Percentiles rank a stretch among this genome's conserved stretches.
Conservation (phyloP, 2,113 vertebrate species). For the Dicrurus megarhynchus region DNA sequence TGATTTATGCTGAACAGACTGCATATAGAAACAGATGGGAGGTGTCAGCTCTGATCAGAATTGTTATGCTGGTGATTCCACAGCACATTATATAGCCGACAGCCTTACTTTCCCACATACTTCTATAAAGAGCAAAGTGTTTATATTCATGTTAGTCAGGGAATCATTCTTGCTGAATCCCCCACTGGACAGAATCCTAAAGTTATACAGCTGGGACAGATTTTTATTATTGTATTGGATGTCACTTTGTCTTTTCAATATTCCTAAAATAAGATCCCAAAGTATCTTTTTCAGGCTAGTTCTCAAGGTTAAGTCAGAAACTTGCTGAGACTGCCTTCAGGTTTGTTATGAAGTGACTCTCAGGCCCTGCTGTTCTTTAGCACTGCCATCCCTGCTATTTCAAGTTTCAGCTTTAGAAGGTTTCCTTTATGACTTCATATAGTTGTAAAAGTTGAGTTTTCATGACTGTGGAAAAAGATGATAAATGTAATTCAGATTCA, state of each 20-base stretch:
- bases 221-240: neutral
- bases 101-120: conserved; percentile 8
- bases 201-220: neutral
- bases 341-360: neutral
- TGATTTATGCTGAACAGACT: conserved; percentile 43
- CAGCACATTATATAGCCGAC: neutral
- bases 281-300: neutral
- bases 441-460: neutral
- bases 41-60: conserved; percentile 48
- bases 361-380: neutral
- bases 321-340: neutral
- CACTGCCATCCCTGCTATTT: neutral
- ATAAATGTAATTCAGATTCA: neutral
- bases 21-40: conserved; percentile 60
- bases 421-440: neutral
- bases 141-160: neutral
- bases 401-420: neutral
- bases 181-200: neutral
- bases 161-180: neutral
- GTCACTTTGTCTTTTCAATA: neutral
- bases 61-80: neutral
- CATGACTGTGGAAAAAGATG: neutral
- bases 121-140: conserved; percentile 25
- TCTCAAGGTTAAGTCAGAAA: neutral
- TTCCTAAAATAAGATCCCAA: neutral